Evolutionary conservation across 2,113 vertebrate species (phyloP).

Genomic region (Eurypyga helias): DNA sequence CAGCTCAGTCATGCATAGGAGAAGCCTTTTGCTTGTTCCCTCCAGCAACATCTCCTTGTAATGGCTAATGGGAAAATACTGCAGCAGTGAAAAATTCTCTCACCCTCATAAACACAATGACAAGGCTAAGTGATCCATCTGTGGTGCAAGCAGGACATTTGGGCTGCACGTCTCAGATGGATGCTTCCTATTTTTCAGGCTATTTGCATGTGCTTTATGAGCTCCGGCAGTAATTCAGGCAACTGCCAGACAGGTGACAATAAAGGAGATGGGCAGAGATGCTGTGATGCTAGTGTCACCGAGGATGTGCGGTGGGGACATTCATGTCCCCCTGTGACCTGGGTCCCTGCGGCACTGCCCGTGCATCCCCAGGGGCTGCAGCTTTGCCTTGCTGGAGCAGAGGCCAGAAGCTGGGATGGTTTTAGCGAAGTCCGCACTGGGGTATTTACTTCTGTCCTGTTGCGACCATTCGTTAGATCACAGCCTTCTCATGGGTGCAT

Average conservation of each 20-base stretch:
- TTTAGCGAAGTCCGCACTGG: background rate
- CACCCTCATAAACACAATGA: background rate
- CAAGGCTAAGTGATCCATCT: background rate
- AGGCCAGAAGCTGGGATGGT: background rate
- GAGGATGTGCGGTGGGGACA: fast-evolving
- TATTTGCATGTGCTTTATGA: background rate
- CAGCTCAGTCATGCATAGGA: background rate
- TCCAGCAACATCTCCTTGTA: background rate
- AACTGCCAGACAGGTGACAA: background rate
- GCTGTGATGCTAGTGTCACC: fast-evolving
- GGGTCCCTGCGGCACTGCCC: fast-evolving
- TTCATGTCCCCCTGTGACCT: too few species aligned
- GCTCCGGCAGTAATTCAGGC: background rate
- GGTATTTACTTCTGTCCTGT: background rate
- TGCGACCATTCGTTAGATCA: fast-evolving
- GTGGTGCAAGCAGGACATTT: background rate
- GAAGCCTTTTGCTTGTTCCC: background rate
- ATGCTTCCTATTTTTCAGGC: background rate
- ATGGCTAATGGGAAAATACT: background rate
- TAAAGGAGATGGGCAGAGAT: background rate
- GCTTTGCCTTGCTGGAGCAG: fast-evolving
- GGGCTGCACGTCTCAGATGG: background rate
- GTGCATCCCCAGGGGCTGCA: fast-evolving
- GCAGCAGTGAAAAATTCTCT: background rate
- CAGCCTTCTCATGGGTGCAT: background rate